Evolutionary conservation across 2,797 vertebrate genomes (phyloP).

Genomic region (Phoxinus dragarum): DNA sequence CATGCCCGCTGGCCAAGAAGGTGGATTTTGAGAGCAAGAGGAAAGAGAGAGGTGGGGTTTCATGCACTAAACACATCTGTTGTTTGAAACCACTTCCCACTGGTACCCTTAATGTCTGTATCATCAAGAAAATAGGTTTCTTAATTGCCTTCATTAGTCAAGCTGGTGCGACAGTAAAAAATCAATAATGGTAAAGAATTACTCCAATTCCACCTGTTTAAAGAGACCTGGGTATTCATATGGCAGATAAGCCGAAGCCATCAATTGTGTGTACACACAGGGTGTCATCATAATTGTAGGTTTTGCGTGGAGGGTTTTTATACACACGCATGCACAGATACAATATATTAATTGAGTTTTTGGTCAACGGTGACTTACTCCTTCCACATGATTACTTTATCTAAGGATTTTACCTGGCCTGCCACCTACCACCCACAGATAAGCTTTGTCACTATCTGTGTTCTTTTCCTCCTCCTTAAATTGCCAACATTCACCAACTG

Average conservation of each 20-base stretch:
- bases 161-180: constrained; percentile 63
- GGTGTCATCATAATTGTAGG: constrained; percentile 50
- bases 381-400: constrained; percentile 51
- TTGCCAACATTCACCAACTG: constrained; percentile 48
- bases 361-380: constrained; percentile 49
- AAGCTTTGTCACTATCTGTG: constrained; percentile 56
- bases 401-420: constrained; percentile 49
- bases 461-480: constrained; percentile 48
- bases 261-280: constrained; percentile 44
- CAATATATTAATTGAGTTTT: constrained; percentile 53
- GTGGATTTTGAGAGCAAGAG: constrained; percentile 1
- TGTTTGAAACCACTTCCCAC: constrained; percentile 62
- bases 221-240: constrained; percentile 53
- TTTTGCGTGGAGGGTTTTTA: constrained; percentile 35
- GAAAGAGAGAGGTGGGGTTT: constrained; percentile 15
- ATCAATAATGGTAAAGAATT: constrained; percentile 67
- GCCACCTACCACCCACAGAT: constrained; percentile 52
- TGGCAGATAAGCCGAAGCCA: constrained; percentile 49
- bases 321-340: constrained; percentile 1
- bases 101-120: constrained; percentile 68
- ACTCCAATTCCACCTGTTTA: constrained; percentile 63
- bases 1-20: constrained; percentile 32
- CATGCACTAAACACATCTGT: constrained; percentile 62
- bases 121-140: constrained; percentile 65
- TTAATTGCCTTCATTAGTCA: constrained; percentile 70